These are phyloP conservation scores for Heteropelma amictum DNA, from an alignment of 2,888 invertebrate species.

Conservation along the genomic window DNA sequence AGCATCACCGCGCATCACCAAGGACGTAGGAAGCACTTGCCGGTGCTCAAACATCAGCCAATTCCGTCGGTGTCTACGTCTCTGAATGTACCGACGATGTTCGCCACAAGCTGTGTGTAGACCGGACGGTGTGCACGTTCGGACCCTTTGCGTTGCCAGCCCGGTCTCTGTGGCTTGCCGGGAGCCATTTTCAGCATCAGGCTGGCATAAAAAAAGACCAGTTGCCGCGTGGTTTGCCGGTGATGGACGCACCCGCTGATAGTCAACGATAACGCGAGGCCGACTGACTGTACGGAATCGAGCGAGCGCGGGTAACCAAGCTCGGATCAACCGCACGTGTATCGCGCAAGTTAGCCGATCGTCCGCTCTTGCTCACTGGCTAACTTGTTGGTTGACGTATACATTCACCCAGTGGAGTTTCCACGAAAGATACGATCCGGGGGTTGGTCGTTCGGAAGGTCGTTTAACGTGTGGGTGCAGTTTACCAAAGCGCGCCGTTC, in stretches of 20 bases:
- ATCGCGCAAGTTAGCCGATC: conserved; percentile 34
- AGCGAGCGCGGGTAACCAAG: conserved; percentile 33
- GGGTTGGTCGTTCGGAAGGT: conserved; percentile 37
- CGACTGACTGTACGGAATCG: conserved; percentile 13
- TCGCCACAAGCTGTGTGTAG: not conserved
- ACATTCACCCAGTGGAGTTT: conserved; percentile 51
- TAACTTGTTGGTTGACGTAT: conserved; percentile 50
- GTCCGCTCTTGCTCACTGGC: conserved; percentile 30
- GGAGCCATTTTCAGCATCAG: conserved; percentile 38
- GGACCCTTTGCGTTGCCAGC: conserved; percentile 2
- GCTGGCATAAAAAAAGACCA: conserved; percentile 51
- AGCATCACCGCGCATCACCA: conserved; percentile 51
- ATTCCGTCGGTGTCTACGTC: conserved; percentile 22
- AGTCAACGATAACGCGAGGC: conserved; percentile 47
- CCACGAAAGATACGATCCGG: conserved; percentile 52
- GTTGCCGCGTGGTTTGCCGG: conserved; percentile 52
- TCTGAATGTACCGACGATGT: conserved; percentile 11
- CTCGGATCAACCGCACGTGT: conserved; percentile 36
- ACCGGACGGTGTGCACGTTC: not conserved
- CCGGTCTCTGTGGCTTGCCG: conserved; percentile 22
- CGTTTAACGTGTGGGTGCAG: conserved; percentile 34
- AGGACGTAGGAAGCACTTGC: conserved; percentile 48
- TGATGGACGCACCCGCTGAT: conserved; percentile 51
- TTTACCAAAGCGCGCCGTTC: conserved; percentile 14
- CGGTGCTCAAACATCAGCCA: conserved; percentile 35